phyloP scores from a whole-genome alignment of 2,797 vertebrate genomes.

The Amazona ochrocephala region DNA sequence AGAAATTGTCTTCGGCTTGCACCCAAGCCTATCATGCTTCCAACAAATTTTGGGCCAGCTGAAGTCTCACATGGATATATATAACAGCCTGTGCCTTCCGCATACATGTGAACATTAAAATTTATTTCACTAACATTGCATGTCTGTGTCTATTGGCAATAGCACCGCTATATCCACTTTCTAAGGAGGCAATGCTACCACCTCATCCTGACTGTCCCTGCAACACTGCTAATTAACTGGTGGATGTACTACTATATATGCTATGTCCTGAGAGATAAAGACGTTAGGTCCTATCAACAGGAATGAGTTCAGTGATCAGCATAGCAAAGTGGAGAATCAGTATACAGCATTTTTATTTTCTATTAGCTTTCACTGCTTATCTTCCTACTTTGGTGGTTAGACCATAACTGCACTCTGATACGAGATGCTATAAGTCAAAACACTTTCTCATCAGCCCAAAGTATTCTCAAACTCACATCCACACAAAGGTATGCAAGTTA shows the following conservation, averaged over 20 bases:
- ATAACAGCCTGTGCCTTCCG: not conserved
- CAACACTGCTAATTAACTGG: not conserved
- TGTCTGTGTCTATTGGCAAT: not conserved
- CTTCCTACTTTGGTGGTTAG: not conserved
- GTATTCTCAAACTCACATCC: not conserved
- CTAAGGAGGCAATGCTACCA: not conserved
- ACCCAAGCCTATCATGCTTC: not conserved
- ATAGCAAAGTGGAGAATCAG: not conserved
- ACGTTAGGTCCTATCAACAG: not conserved
- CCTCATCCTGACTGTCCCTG: not conserved
- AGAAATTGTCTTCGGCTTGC: not conserved
- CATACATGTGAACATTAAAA: not conserved
- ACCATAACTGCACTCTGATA: not conserved
- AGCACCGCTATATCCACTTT: not conserved
- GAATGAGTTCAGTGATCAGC: not conserved
- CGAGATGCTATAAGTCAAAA: not conserved
- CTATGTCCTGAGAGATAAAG: not conserved
- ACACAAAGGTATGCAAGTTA: not conserved
- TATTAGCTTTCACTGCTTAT: not conserved
- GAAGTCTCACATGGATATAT: not conserved
- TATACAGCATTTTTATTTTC: not conserved
- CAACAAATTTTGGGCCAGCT: not conserved
- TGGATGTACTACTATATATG: accelerated
- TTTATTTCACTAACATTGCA: not conserved
- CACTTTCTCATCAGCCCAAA: not conserved